Base-by-base conservation (phyloP, 2,113 vertebrate genomes). In the Daphoenositta chrysoptera region DNA sequence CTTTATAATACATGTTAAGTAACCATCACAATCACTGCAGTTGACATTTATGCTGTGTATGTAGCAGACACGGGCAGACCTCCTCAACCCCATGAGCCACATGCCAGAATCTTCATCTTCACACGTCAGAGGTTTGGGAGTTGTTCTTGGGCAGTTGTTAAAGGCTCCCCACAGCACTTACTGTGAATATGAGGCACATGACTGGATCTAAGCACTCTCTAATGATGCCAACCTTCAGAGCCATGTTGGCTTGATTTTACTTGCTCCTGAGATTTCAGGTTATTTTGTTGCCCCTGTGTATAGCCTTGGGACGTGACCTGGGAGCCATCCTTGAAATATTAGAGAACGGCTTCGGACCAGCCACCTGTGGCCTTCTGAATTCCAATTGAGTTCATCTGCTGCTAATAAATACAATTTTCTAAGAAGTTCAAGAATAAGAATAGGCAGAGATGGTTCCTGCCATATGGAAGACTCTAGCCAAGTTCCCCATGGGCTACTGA, bases 61-160 rank as follows among this genome's bases (percentile, higher is more conserved):
- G 39, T 45, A 81, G 27, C 23, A 64, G 47, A 68, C 12, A 11
- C 4, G 23, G 40, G 28, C 61, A 90, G 37, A 37, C 26, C 91
- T 85, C 33, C 23, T 92, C 40, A 65, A 15, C 15, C 24, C 10
- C 13, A 12, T 1, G 6, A 79, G 39, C 31, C 23, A 11, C 0
- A 0, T 76, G 17, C 44, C 57, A 37, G 33, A 53, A n/a, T 69
- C 24, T 39, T 94, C 5, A 4, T 12, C 35, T 42, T 66, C 31
- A 26, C 61, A 7, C 0, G 0, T 33, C 4, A 1, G 58, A 45
- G 20, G 15, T 69, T 19, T 72, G 70, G 53, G 44, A 76, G 22
- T 42, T 83, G 16, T 65, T 50, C 73, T 85, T 7, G 7, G 60
- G 37, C 13, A 60, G 22, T 13, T 47, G 23, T 73, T 51, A 42